Base-by-base conservation (phyloP, 2,888 invertebrate species). In the Anodontia alba region DNA sequence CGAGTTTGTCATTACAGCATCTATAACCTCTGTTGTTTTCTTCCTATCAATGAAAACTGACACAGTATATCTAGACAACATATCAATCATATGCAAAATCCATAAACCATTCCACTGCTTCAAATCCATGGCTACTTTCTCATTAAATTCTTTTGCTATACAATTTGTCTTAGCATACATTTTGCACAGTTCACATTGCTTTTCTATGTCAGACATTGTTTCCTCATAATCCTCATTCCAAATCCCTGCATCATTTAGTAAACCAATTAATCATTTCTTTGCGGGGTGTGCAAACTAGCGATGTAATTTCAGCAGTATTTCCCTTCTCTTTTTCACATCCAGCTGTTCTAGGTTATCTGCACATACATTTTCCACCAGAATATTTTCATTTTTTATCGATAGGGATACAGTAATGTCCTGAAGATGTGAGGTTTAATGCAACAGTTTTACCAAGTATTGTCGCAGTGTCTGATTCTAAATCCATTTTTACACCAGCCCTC, bases 321-420 rank as follows among this genome's bases (percentile, higher is more conserved):
- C 51, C 8, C 20, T 15, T n/a, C 51, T 17, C 51, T 51, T 51
- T 51, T 51, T 51, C 12, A 5, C 51, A 51, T 62, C 62, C 62
- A 62, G 12, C 29, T 26, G 12, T 17, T 62, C 26, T 7, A 29
- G 62, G 12, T 62, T 62, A 8, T 26, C 62, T 62, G 62, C 33
- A 26, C 12, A 31, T 29, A 62, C 62, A 42, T 42, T 42, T 42
- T 7, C 42, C 12, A 62, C 62, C 7, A 29, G 17, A 26, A 29
- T 62, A 12, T 33, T 67, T 36, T 68, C 51, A 33, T n/a, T n/a
- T 51, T 33, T 75, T 43, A 68, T 75, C 67, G 42, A 75, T 75
- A 10, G 70, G 76, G n/a, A 76, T 26, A 38, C 70, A 76, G 31
- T 76, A 76, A 42, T 76, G 70, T n/a, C 70, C 76, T n/a, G 73